Percentiles rank a stretch among this genome's conserved stretches.
Evolutionary conservation across 2,113 vertebrate species (phyloP).

Genomic region (Xiphorhynchus elegans): DNA sequence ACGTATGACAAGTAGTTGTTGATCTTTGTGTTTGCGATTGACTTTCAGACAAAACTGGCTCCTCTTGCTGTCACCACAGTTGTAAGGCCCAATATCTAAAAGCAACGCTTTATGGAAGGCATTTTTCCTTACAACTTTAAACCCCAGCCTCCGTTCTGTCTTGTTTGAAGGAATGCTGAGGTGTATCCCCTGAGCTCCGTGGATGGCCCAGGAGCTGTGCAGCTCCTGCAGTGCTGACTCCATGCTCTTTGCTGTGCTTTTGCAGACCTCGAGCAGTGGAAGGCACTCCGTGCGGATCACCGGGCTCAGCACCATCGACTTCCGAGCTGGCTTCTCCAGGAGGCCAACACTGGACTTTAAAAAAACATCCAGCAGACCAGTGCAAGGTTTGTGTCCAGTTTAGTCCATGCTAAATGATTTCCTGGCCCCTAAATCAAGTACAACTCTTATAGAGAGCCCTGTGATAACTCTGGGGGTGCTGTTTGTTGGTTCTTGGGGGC

Average conservation of each 20-base stretch:
- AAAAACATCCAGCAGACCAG: conserved; percentile 88
- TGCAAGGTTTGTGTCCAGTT: conserved; percentile 77
- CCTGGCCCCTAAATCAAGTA: background rate
- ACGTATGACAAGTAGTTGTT: background rate
- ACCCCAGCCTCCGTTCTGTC: background rate
- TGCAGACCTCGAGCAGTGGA: conserved; percentile 89
- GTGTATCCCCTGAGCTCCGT: background rate
- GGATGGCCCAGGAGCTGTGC: background rate
- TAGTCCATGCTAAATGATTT: background rate
- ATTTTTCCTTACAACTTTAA: rapidly evolving
- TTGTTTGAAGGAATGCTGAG: background rate
- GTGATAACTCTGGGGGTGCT: background rate
- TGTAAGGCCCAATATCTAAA: background rate
- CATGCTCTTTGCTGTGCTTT: background rate
- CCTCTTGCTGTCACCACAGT: background rate
- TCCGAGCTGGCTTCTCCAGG: conserved; percentile 92
- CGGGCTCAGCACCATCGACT: conserved; percentile 96
- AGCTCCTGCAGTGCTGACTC: background rate
- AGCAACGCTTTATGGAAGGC: background rate
- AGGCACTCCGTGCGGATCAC: conserved; percentile 95
- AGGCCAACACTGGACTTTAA: conserved; percentile 90
- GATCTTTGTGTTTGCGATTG: background rate
- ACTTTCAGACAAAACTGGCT: background rate
- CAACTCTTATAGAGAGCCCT: background rate
- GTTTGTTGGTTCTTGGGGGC: background rate